A percentile compares a stretch with the other conserved stretches of the same genome.
Evolutionary conservation across 37 sponge, comb jelly and placozoan genomes (phyloP).

Genomic region (Dysidea cf. avara): DNA sequence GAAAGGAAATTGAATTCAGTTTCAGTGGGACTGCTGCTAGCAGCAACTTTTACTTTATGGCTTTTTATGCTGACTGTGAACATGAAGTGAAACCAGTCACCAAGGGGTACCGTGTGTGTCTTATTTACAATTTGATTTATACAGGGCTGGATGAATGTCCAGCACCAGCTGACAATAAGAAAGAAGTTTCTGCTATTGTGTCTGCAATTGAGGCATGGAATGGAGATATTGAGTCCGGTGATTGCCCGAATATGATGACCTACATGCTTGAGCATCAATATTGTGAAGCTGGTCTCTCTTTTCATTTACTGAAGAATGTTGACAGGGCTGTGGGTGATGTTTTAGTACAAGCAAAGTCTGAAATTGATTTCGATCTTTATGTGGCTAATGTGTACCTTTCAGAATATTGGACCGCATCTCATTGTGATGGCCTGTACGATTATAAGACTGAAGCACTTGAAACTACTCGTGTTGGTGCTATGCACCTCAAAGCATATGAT

Average conservation of each 20-base stretch:
- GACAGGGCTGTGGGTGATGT: conserved; percentile 42
- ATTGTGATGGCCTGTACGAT: background rate
- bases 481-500: too few species aligned
- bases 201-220: conserved; percentile 15
- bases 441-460: background rate
- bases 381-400: background rate
- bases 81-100: conserved; percentile 23
- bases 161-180: conserved; percentile 10
- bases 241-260: conserved; percentile 12
- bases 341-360: background rate
- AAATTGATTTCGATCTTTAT: conserved; percentile 30
- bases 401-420: background rate
- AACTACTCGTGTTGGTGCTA: background rate
- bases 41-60: background rate
- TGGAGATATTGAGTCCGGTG: background rate
- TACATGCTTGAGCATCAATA: conserved; percentile 35
- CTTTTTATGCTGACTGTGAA: conserved; percentile 23
- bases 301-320: conserved; percentile 23
- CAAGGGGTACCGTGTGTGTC: conserved; percentile 35
- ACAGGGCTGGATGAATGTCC: conserved; percentile 6
- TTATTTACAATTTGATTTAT: conserved; percentile 41
- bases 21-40: too few species aligned
- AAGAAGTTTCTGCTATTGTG: background rate
- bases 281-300: conserved; percentile 36
- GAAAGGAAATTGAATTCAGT: background rate